Base-by-base conservation (phyloP, 1,140 invertebrate species). In the Neodiprion fabricii region DNA sequence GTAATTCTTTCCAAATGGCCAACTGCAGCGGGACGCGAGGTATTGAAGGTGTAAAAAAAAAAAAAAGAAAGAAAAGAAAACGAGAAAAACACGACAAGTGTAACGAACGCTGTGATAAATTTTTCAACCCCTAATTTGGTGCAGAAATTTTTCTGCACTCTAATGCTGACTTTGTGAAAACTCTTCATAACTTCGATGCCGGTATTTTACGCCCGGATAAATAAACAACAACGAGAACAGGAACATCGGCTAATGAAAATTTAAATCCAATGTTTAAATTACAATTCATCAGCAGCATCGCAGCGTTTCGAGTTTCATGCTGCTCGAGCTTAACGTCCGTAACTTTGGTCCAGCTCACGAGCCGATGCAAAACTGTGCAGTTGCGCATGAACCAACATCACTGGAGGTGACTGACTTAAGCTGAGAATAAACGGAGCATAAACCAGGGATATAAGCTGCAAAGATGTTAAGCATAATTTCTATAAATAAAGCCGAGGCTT, bases 391-490 rank as follows among this genome's bases (percentile, higher is more conserved):
- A 40, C 28, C 28, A 40, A 40, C 28, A 40, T 40, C 28, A 5
- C 28, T 40, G 28, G 28, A 40, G 28, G 28, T 40, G 28, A 40
- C 28, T 40, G 28, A 40, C 28, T 40, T 61, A 61, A 61, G n/a
- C 53, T 61, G 53, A 61, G 53, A 17, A 61, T 61, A 8, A 61
- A 61, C n/a, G 11, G 53, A 17, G 53, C 53, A 61, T 61, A 61
- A 61, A 61, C 9, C 9, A 40, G 28, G 28, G 28, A 40, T 40
- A 40, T 40, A 40, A 40, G 28, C 28, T 61, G 53, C 11, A 61
- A 61, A 61, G n/a, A 61, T 17, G 53, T 14, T 61, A 61, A 61
- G n/a, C 53, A 61, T 61, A 61, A 61, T 61, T 61, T 61, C 53
- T 61, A 61, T 61, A 61, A 61, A 61, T 61, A 61, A 61, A 14